Evolutionary conservation across 1,140 invertebrate species (phyloP).

Genomic region (Chrysomallon squamiferum): DNA sequence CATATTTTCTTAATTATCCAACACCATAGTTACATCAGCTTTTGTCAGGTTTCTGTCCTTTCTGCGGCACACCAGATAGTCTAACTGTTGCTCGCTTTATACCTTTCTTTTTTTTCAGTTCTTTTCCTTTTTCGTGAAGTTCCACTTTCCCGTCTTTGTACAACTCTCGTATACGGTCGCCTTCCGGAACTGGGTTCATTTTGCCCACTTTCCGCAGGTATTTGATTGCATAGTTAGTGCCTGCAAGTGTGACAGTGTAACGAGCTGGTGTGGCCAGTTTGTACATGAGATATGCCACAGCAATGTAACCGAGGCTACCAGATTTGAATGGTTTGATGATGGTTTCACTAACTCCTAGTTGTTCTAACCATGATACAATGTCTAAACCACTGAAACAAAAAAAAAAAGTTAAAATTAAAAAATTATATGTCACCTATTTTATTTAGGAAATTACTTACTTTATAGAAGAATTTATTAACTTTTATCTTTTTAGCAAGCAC

Average conservation of each 20-base stretch:
- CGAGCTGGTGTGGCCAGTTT: slow-evolving; percentile 89
- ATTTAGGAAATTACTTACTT: too few relatives aligned
- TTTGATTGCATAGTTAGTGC: slow-evolving; percentile 76
- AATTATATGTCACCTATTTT: not conserved
- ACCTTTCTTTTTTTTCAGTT: too few relatives aligned
- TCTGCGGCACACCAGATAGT: too few relatives aligned
- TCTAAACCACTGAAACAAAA: slow-evolving; percentile 80
- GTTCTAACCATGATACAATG: slow-evolving; percentile 78
- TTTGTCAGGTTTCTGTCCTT: too few relatives aligned
- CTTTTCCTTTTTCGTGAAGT: not conserved
- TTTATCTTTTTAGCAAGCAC: too few relatives aligned
- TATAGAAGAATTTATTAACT: too few relatives aligned
- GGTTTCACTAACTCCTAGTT: slow-evolving; percentile 76
- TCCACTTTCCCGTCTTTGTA: slow-evolving; percentile 67
- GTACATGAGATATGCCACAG: slow-evolving; percentile 87
- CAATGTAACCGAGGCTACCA: slow-evolving; percentile 80
- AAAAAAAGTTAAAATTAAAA: too few relatives aligned
- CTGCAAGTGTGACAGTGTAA: slow-evolving; percentile 88
- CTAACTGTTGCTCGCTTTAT: too few relatives aligned
- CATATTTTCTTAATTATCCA: too few relatives aligned
- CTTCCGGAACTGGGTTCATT: slow-evolving; percentile 73
- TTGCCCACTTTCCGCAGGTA: slow-evolving; percentile 73
- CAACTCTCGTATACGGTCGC: slow-evolving; percentile 55
- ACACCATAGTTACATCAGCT: too few relatives aligned
- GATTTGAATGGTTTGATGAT: slow-evolving; percentile 77